Evolutionary conservation across 2,888 invertebrate genomes (phyloP).

Genomic region (Sepiola atlantica): DNA sequence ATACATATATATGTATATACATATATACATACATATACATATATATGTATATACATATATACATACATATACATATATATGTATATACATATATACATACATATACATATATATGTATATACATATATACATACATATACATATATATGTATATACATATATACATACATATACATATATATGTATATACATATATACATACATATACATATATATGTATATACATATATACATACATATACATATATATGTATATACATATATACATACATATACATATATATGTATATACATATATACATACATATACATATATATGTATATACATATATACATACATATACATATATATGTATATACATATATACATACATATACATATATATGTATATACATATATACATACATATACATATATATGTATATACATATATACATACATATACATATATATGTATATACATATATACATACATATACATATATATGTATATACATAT

Average conservation of each 20-base stretch:
- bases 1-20: background rate
- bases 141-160: background rate
- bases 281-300: background rate
- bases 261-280: background rate
- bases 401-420: background rate
- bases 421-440: background rate
- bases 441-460: background rate
- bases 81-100: background rate
- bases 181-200: background rate
- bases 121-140: background rate
- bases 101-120: background rate
- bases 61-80: background rate
- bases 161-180: background rate
- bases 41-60: background rate
- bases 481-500: constrained; percentile 17
- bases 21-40: background rate
- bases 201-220: background rate
- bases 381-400: background rate
- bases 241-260: background rate
- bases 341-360: background rate
- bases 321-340: background rate
- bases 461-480: background rate
- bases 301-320: background rate
- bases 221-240: background rate
- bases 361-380: background rate